Evolutionary conservation across 2,888 invertebrate species (phyloP).

Genomic region (Anticlea derivata): DNA sequence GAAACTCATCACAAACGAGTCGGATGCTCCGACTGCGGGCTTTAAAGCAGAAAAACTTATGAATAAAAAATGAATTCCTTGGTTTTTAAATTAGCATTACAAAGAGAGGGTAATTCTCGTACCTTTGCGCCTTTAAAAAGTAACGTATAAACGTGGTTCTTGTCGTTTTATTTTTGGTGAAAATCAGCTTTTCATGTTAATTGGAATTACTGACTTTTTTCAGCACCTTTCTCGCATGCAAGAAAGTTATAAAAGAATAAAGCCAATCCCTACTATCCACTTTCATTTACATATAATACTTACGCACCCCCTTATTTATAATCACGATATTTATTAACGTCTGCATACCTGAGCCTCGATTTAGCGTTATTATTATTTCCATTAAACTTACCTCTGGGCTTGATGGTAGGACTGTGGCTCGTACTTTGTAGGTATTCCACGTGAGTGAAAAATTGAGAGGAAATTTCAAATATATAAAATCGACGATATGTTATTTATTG

Average conservation of each 20-base stretch:
- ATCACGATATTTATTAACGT: no score
- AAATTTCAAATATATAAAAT: no score
- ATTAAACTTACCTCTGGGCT: no score
- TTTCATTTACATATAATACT: no score
- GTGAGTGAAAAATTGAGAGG: no score
- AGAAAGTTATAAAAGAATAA: background rate
- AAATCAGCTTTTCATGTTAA: constrained; percentile 65
- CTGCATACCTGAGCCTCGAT: no score
- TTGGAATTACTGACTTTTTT: constrained; percentile 19
- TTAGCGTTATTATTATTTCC: no score
- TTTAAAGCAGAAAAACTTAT: constrained; percentile 81
- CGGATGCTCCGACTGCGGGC: constrained; percentile 76
- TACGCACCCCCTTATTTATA: no score
- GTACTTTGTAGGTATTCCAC: no score
- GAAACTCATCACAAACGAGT: constrained; percentile 73
- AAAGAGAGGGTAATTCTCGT: constrained; percentile 81
- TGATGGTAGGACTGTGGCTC: no score
- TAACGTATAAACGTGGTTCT: constrained; percentile 71
- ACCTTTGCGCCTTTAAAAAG: constrained; percentile 74
- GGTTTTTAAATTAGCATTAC: constrained; percentile 83
- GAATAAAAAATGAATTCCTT: constrained; percentile 84
- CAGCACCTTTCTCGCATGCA: background rate
- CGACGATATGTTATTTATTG: no score
- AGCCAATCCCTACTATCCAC: background rate
- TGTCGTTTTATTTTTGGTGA: constrained; percentile 71